Evolutionary conservation across 2,888 invertebrate species (phyloP), one percentile per base, ranked within the genome.

Genomic region (Dioctria linearis): DNA sequence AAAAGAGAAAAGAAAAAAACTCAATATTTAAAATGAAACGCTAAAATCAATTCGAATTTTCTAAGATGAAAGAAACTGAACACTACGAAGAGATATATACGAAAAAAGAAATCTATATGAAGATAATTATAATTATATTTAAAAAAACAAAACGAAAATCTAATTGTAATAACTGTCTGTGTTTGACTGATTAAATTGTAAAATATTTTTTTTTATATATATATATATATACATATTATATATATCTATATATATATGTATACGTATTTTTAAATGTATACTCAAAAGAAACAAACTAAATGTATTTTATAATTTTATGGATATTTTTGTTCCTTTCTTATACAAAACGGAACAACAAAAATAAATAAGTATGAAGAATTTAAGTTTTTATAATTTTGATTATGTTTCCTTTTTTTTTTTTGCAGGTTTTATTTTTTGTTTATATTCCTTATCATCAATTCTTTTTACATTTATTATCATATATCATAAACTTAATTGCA

Each of bases 101-200:
- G 25, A 25, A 25, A 25, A 25, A 25, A 25, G 25, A 25, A 25
- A 25, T 25, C 25, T 25, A 25, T 25, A 25, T 25, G 25, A 25
- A 25, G 25, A 25, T 25, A 25, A 25, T 25, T 25, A 25, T 25
- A 25, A 25, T 25, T 25, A 25, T 25, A 25, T 25, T 37, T 8
- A 39, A 66, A 66, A n/a, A 42, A 66, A 66, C 66, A 43, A 66
- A 37, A 63, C 5, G 49, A 25, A 25, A 5, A 5, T 46, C 49
- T 46, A 59, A 61, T 66, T 66, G 66, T 66, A 59, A 42, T 76
- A 63, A 76, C 46, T 46, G 43, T 76, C 61, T 76, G 61, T 76
- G 76, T 76, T 75, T 63, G 76, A 76, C 76, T 76, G 76, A 76
- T 76, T 73, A 73, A 61, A 76, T 37, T 76, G 76, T 76, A 76